These are phyloP conservation scores for Parazoanthus atlanticus DNA, from an alignment of 92 coral and sea anemone genomes.

Conservation along the genomic window DNA sequence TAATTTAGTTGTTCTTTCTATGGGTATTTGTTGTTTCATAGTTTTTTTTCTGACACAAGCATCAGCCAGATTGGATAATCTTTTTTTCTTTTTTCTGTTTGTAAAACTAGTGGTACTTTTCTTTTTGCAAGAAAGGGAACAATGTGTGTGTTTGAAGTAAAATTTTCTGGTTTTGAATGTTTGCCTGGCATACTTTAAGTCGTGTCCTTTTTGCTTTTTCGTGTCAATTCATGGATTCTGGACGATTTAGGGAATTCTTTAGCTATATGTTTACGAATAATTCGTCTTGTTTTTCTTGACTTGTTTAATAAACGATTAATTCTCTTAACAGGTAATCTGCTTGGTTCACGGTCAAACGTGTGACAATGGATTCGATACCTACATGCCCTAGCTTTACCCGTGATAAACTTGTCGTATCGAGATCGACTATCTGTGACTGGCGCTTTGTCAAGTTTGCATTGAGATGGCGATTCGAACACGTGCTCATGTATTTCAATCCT, in stretches of 20 bases:
- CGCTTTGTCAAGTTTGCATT: not conserved
- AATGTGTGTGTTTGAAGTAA: no score
- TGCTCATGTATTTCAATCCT: not conserved
- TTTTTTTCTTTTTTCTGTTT: constrained; percentile 19
- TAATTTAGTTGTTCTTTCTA: constrained; percentile 30
- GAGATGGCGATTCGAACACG: not conserved
- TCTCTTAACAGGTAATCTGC: constrained; percentile 28
- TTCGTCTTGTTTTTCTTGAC: constrained; percentile 35
- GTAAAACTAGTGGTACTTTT: constrained; percentile 27
- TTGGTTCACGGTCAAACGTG: constrained; percentile 32
- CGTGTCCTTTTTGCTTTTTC: constrained; percentile 32
- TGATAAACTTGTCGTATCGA: constrained; percentile 17
- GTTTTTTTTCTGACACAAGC: constrained; percentile 37
- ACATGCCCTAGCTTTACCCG: not conserved
- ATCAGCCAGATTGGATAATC: constrained; percentile 26
- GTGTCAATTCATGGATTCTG: constrained; percentile 11
- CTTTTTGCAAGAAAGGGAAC: constrained; percentile 30
- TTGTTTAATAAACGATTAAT: constrained; percentile 17
- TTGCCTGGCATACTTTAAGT: no score
- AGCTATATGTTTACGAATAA: constrained; percentile 26
- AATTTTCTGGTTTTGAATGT: no score
- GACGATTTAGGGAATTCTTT: constrained; percentile 33
- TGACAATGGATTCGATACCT: constrained; percentile 16
- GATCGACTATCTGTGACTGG: not conserved
- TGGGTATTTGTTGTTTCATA: constrained; percentile 21